A percentile compares a stretch with the other conserved stretches of the same genome.
Evolutionary conservation across 2,888 invertebrate genomes (phyloP).

Genomic region (Pandemis corylana): DNA sequence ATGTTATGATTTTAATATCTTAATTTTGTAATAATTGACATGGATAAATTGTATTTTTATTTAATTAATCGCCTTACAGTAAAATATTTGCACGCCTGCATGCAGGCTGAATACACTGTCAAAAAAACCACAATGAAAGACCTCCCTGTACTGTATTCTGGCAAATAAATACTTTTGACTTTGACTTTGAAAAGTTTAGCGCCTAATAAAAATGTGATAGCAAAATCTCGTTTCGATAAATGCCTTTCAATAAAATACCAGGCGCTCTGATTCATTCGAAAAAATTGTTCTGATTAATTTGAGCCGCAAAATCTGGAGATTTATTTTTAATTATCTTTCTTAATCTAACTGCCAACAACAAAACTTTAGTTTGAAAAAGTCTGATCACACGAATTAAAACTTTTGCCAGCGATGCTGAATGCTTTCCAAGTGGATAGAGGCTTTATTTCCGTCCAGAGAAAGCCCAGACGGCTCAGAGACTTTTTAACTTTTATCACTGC

Average conservation of each 20-base stretch:
- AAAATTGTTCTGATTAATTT: neutral
- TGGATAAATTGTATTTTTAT: too few relatives aligned
- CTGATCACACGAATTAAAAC: conserved; percentile 25
- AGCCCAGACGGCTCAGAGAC: neutral
- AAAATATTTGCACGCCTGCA: too few relatives aligned
- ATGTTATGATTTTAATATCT: too few relatives aligned
- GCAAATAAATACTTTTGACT: too few relatives aligned
- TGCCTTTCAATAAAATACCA: neutral
- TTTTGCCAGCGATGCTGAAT: conserved; percentile 14
- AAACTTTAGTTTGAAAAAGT: conserved; percentile 29
- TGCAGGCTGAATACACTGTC: too few relatives aligned
- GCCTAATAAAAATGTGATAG: conserved; percentile 6
- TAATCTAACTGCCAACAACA: conserved; percentile 34
- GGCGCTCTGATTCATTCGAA: conserved; percentile 9
- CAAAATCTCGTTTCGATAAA: neutral
- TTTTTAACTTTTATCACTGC: conserved; percentile 20
- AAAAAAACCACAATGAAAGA: too few relatives aligned
- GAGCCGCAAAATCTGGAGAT: conserved; percentile 8
- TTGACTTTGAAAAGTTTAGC: neutral
- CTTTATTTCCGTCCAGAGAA: conserved; percentile 20
- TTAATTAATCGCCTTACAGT: too few relatives aligned
- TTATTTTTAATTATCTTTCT: conserved; percentile 27
- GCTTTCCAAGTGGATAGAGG: conserved; percentile 25
- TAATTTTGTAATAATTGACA: too few relatives aligned
- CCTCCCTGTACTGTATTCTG: too few relatives aligned